These are phyloP conservation scores for Ibycter americanus DNA, from an alignment of 2,797 vertebrate genomes.

Conservation along the genomic window DNA sequence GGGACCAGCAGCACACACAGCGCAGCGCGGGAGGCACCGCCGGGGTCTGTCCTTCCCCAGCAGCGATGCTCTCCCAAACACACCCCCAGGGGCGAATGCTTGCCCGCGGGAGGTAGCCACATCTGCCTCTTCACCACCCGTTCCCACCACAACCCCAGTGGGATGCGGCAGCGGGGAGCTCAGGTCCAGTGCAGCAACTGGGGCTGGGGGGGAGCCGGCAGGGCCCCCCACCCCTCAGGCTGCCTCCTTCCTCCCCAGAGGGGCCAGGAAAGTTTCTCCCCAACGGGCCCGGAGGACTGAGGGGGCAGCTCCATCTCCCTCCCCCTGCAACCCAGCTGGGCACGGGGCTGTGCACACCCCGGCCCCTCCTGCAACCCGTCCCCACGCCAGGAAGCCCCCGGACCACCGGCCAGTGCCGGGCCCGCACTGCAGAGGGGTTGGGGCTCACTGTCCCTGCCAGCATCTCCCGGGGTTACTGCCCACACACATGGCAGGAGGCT, in stretches of 20 bases:
- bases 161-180: neutral
- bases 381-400: rapidly evolving
- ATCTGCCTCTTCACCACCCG: rapidly evolving
- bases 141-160: neutral
- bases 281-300: neutral
- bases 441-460: neutral
- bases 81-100: neutral
- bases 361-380: neutral
- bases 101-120: neutral
- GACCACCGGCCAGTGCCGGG: rapidly evolving
- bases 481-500: neutral
- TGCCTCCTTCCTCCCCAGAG: neutral
- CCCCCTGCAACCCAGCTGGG: neutral
- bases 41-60: neutral
- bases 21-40: rapidly evolving
- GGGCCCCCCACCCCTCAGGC: rapidly evolving
- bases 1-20: neutral
- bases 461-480: neutral
- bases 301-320: neutral
- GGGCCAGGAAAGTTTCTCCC: neutral
- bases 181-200: rapidly evolving
- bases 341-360: neutral
- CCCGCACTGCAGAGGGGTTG: rapidly evolving
- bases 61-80: neutral
- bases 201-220: rapidly evolving